These are phyloP conservation scores for Thera obeliscata DNA, from an alignment of 2,888 invertebrate species.

Conservation along the genomic window DNA sequence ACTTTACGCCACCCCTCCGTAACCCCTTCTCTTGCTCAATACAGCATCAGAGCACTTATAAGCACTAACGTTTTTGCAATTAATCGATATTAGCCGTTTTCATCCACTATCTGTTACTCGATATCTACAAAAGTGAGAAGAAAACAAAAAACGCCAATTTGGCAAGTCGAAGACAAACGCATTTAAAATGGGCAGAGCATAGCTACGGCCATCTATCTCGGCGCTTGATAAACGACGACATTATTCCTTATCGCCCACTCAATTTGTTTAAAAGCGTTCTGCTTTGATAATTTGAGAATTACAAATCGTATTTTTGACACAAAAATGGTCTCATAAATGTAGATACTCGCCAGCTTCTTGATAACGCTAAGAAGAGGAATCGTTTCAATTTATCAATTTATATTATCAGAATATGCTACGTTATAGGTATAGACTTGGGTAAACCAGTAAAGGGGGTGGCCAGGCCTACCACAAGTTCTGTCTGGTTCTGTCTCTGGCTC, in stretches of 20 bases:
- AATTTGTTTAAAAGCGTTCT: slow-evolving; percentile 85
- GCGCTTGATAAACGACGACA: slow-evolving; percentile 84
- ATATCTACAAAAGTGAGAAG: slow-evolving; percentile 64
- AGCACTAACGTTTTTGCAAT: slow-evolving; percentile 48
- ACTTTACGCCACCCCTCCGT: slow-evolving; percentile 60
- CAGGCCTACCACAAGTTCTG: no score
- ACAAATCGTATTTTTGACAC: slow-evolving; percentile 82
- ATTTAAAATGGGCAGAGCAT: slow-evolving; percentile 84
- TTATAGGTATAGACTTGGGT: slow-evolving; percentile 16
- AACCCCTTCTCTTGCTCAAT: slow-evolving; percentile 56
- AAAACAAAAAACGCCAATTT: slow-evolving; percentile 81
- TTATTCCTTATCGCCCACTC: slow-evolving; percentile 85
- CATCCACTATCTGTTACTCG: slow-evolving; percentile 48
- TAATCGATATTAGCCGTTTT: slow-evolving; percentile 52
- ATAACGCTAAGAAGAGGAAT: slow-evolving; percentile 61
- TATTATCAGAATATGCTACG: slow-evolving; percentile 53
- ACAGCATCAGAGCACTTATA: slow-evolving; percentile 51
- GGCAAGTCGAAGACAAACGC: slow-evolving; percentile 83
- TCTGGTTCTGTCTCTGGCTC: no score
- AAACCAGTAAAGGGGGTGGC: neutral
- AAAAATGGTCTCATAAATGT: slow-evolving; percentile 79
- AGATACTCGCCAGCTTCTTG: slow-evolving; percentile 64
- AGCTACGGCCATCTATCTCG: slow-evolving; percentile 81
- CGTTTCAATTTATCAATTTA: slow-evolving; percentile 66
- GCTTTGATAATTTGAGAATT: slow-evolving; percentile 84